phyloP scores from a whole-genome alignment of 2,797 vertebrate genomes.

The Ammospiza maritima region DNA sequence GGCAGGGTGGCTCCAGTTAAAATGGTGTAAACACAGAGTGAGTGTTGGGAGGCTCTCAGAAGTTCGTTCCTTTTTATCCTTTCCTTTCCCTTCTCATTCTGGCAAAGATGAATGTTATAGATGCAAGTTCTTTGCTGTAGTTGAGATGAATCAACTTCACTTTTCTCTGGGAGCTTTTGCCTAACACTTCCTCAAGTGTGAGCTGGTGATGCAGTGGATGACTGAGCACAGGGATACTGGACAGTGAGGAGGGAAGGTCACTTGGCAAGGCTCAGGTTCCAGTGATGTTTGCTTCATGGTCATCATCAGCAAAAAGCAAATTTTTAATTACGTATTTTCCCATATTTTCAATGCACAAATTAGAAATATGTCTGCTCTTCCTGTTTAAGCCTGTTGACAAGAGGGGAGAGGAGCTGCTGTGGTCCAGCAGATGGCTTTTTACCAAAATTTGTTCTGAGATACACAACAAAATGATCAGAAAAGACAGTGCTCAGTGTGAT shows the following conservation, averaged over 20 bases:
- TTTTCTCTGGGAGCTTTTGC: not conserved
- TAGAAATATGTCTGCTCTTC: not conserved
- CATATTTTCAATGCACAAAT: not conserved
- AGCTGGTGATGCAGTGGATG: not conserved
- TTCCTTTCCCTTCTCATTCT: not conserved
- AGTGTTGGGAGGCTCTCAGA: not conserved
- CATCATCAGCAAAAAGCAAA: not conserved
- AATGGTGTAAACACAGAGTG: not conserved
- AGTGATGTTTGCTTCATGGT: not conserved
- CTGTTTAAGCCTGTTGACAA: not conserved
- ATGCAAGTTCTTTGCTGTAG: not conserved
- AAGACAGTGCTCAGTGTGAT: not conserved
- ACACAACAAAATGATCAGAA: not conserved
- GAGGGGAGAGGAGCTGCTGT: not conserved
- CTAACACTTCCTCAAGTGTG: not conserved
- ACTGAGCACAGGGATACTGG: not conserved
- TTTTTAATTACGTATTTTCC: not conserved
- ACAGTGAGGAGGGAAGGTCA: not conserved
- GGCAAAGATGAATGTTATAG: not conserved
- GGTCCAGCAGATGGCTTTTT: not conserved
- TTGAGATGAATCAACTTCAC: not conserved
- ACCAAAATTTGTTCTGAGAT: not conserved
- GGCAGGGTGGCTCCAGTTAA: not conserved
- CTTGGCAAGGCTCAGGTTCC: not conserved
- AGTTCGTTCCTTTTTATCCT: not conserved